phyloP scores from a whole-genome alignment of 2,113 vertebrate genomes.

The Entosphenus tridentatus region DNA sequence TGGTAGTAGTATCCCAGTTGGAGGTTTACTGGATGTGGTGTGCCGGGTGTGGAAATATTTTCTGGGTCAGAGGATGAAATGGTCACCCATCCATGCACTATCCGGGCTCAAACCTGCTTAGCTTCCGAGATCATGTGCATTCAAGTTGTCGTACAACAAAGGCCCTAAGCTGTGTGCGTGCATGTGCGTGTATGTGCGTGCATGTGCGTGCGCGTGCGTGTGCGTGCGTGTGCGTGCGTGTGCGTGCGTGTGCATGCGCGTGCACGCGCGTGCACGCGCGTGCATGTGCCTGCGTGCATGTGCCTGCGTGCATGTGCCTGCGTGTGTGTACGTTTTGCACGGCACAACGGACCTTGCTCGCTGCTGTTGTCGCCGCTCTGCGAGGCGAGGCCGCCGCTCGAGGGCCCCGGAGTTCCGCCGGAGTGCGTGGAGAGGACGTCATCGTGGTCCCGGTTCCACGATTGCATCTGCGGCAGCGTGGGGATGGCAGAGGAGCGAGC shows the following conservation, averaged over 20 bases:
- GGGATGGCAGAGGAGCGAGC: no score
- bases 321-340: slow-evolving; percentile 8
- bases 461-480: slow-evolving; percentile 13
- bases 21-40: no score
- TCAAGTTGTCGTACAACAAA: no score
- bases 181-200: not conserved
- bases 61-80: no score
- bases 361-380: slow-evolving; percentile 99
- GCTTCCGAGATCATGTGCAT: no score
- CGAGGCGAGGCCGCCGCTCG: slow-evolving; percentile 89
- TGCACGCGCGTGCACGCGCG: not conserved
- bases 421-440: slow-evolving; percentile 91
- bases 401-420: slow-evolving; percentile 80
- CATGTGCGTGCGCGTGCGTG: not conserved
- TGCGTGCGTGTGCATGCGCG: not conserved
- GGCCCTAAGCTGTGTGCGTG: not conserved
- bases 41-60: no score
- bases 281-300: not conserved
- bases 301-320: not conserved
- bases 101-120: no score
- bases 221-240: not conserved
- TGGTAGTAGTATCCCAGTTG: no score
- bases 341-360: slow-evolving; percentile 47
- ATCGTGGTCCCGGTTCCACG: slow-evolving; percentile 97
- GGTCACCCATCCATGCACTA: no score